Conservation (phyloP, 2,797 vertebrate genomes). For the Pogoniulus pusillus region DNA sequence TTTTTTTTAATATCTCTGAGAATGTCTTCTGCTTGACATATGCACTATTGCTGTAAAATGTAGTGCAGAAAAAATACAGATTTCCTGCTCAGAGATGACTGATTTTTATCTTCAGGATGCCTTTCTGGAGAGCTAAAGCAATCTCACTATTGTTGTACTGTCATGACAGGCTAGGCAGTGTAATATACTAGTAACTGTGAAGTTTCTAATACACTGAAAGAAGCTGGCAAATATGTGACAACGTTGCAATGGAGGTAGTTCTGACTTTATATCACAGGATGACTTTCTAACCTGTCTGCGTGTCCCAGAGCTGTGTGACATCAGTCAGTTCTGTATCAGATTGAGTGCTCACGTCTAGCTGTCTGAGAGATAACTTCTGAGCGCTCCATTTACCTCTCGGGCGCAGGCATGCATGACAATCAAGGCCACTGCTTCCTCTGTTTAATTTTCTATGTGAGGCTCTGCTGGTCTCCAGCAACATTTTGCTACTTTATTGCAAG, state of each 20-base stretch:
- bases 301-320: not conserved
- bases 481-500: not conserved
- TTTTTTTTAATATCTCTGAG: not conserved
- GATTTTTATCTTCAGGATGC: not conserved
- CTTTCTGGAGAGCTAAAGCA: not conserved
- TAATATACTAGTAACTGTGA: not conserved
- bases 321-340: not conserved
- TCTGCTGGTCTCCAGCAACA: not conserved
- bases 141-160: not conserved
- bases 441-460: not conserved
- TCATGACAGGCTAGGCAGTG: not conserved
- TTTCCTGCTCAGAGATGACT: not conserved
- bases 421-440: not conserved
- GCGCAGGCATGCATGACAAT: not conserved
- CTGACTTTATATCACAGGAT: not conserved
- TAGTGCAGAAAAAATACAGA: not conserved
- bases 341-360: not conserved
- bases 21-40: not conserved
- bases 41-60: not conserved
- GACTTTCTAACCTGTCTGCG: not conserved
- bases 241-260: not conserved
- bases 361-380: not conserved
- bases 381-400: fast-evolving
- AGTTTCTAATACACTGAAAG: not conserved
- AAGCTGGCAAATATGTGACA: not conserved